Conservation (phyloP, 2,113 vertebrate genomes). For the Glaucidium brasilianum region DNA sequence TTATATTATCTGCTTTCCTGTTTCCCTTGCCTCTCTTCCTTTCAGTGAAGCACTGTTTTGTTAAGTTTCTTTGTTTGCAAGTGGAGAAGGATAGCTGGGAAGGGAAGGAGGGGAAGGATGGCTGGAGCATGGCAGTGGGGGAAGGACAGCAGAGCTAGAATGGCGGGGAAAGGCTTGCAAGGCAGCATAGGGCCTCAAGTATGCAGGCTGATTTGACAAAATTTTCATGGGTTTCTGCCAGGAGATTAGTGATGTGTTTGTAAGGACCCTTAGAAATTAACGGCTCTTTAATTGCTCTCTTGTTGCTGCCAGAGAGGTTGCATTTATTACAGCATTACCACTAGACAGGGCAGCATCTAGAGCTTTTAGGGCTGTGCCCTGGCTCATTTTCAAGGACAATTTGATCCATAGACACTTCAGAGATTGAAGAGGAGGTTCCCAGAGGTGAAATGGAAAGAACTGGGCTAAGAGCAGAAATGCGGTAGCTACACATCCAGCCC, state of each 20-base stretch:
- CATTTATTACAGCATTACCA: not conserved
- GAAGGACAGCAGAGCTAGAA: not conserved
- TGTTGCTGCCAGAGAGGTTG: not conserved
- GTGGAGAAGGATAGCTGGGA: not conserved
- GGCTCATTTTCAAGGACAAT: not conserved
- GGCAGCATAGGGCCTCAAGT: not conserved
- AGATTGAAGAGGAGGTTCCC: not conserved
- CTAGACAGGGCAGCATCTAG: not conserved
- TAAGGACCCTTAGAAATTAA: not conserved
- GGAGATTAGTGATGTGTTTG: not conserved
- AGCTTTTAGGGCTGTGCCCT: not conserved
- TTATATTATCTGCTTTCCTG: constrained; percentile 10
- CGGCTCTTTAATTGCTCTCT: not conserved
- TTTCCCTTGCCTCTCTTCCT: not conserved
- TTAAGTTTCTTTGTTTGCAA: not conserved
- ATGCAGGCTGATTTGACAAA: not conserved
- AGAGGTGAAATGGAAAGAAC: not conserved
- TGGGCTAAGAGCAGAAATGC: accelerated
- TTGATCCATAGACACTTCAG: not conserved
- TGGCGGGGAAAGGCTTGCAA: not conserved
- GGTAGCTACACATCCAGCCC: not conserved
- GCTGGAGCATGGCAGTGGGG: not conserved
- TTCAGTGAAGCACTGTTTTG: not conserved
- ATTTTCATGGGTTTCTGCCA: not conserved
- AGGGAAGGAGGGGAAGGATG: not conserved